These are phyloP conservation scores for Chironomus tentans DNA, from an alignment of 2,888 invertebrate species.

Conservation along the genomic window DNA sequence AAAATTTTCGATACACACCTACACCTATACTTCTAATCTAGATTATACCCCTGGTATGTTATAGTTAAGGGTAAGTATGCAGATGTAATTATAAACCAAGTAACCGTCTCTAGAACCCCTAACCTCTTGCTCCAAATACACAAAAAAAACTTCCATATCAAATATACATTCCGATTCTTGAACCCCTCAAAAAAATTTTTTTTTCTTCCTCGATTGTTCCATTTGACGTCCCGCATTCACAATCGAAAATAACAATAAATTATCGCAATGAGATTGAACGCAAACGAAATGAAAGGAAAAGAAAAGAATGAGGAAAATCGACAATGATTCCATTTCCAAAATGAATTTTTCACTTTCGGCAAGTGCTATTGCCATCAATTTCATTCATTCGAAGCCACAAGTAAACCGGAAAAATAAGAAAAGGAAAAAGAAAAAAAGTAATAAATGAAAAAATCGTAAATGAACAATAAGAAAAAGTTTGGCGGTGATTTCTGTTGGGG, in stretches of 20 bases:
- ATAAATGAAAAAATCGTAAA: no score
- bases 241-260: slow-evolving; percentile 21
- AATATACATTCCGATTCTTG: no score
- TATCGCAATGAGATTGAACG: slow-evolving; percentile 1
- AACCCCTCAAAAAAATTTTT: not conserved
- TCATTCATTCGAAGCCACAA: not conserved
- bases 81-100: no score
- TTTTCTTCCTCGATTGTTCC: not conserved
- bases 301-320: not conserved
- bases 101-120: no score
- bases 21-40: no score
- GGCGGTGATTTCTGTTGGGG: no score
- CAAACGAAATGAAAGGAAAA: not conserved
- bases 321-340: slow-evolving; percentile 16
- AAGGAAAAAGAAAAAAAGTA: not conserved
- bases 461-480: no score
- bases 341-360: not conserved
- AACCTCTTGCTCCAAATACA: no score
- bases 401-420: not conserved
- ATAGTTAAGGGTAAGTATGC: no score
- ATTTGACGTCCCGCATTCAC: slow-evolving; percentile 15
- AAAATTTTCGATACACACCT: no score
- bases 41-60: no score
- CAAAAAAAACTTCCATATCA: no score
- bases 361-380: not conserved